Conservation (phyloP, 92 coral and sea anemone genomes). For the Ricordea florida region DNA sequence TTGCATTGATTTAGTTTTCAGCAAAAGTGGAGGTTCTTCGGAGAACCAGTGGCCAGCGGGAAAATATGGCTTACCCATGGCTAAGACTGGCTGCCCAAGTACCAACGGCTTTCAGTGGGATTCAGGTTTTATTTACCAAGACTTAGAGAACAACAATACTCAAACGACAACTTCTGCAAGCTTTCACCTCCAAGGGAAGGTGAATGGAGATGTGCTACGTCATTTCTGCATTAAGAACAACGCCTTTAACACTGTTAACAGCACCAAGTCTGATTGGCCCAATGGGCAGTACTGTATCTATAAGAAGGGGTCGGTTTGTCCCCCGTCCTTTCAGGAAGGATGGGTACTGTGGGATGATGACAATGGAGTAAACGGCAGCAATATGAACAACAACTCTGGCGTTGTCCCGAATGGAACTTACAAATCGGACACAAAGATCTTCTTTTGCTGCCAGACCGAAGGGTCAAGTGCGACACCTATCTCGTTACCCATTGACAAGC, state of each 20-base stretch:
- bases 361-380: not conserved
- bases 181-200: conserved; percentile 57
- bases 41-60: conserved; percentile 14
- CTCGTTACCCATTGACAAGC: conserved; percentile 29
- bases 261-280: conserved; percentile 59
- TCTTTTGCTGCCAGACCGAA: conserved; percentile 45
- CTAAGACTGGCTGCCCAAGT: conserved; percentile 7
- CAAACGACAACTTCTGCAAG: not conserved
- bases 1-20: not conserved
- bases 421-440: conserved; percentile 41
- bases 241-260: not conserved
- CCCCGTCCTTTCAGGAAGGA: conserved; percentile 53
- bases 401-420: conserved; percentile 65
- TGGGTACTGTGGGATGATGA: conserved; percentile 65
- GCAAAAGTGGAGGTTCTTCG: not conserved
- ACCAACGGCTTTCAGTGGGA: conserved; percentile 5
- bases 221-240: conserved; percentile 71
- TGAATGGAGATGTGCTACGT: conserved; percentile 50
- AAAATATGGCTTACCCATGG: conserved; percentile 25
- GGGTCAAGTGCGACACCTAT: conserved; percentile 22
- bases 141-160: not conserved
- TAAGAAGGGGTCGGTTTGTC: conserved; percentile 59
- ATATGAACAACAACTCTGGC: conserved; percentile 51
- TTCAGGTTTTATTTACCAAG: conserved; percentile 7
- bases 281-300: conserved; percentile 72